These are phyloP conservation scores for Colistium nudipinnis DNA, from an alignment of 2,113 vertebrate genomes.

Conservation along the genomic window DNA sequence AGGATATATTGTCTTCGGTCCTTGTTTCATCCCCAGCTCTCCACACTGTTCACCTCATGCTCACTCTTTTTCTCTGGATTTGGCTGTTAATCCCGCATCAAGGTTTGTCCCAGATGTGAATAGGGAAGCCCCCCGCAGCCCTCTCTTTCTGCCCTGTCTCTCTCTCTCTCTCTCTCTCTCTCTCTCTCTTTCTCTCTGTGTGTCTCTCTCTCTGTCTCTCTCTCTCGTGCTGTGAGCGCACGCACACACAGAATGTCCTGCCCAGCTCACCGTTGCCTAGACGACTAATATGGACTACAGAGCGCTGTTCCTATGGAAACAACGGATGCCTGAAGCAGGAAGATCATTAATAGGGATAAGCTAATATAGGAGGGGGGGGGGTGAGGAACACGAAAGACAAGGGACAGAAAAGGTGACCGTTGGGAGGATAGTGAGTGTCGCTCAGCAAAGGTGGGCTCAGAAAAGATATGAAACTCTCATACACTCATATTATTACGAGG, in stretches of 20 bases:
- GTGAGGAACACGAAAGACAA: constrained; percentile 55
- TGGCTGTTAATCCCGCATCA: constrained; percentile 61
- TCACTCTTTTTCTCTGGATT: constrained; percentile 15
- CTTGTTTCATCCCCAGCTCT: constrained; percentile 15
- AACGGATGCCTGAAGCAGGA: constrained; percentile 78
- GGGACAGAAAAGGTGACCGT: constrained; percentile 27
- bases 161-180: neutral
- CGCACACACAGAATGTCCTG: constrained; percentile 43
- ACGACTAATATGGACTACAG: constrained; percentile 75
- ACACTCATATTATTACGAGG: neutral
- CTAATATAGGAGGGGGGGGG: constrained; percentile 61
- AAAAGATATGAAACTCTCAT: constrained; percentile 5
- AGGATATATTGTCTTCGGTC: constrained; percentile 8
- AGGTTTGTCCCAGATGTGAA: constrained; percentile 63
- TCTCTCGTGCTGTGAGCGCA: too few species aligned
- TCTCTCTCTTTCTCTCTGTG: constrained; percentile 33
- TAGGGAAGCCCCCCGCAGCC: constrained; percentile 56
- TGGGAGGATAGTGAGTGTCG: constrained; percentile 37
- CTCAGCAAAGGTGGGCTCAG: constrained; percentile 39
- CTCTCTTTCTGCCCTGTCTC: constrained; percentile 35
- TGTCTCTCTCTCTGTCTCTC: neutral
- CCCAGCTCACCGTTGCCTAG: constrained; percentile 71
- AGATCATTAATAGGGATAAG: constrained; percentile 77
- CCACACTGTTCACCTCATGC: neutral
- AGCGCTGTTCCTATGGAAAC: constrained; percentile 82